Conservation (phyloP, 2,113 vertebrate genomes). For the Campylomormyrus tamandua region DNA sequence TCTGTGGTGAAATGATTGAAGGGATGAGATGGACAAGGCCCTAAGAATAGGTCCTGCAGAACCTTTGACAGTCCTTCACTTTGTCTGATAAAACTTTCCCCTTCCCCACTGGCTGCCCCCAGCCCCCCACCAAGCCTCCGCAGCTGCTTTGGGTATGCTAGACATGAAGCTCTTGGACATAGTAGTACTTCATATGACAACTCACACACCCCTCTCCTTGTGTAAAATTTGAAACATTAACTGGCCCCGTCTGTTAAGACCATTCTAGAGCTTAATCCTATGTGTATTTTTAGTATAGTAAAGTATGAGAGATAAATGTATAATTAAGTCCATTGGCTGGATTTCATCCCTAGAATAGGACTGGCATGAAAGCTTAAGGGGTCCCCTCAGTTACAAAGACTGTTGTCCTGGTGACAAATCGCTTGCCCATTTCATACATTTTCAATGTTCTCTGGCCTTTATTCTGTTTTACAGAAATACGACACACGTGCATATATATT, state of each 20-base stretch:
- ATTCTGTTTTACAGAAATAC: neutral
- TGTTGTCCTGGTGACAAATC: neutral
- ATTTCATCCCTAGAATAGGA: neutral
- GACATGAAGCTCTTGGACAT: neutral
- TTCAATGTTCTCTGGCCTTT: neutral
- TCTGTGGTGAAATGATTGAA: neutral
- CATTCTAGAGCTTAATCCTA: neutral
- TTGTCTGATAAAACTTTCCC: slow-evolving; percentile 8
- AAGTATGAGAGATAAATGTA: neutral
- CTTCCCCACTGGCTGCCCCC: neutral
- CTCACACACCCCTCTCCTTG: neutral
- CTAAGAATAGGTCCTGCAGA: neutral
- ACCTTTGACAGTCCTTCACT: neutral
- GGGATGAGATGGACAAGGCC: neutral
- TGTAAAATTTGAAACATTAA: neutral
- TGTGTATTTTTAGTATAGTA: neutral
- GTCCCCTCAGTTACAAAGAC: neutral
- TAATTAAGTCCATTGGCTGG: neutral
- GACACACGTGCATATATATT: neutral
- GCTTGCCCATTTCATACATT: neutral
- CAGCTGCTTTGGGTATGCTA: neutral
- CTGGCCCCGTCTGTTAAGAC: neutral
- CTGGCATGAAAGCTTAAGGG: neutral
- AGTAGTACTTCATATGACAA: neutral
- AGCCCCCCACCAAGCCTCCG: neutral